Evolutionary conservation across 2,888 invertebrate species (phyloP).

Genomic region (Anaspis maculata): DNA sequence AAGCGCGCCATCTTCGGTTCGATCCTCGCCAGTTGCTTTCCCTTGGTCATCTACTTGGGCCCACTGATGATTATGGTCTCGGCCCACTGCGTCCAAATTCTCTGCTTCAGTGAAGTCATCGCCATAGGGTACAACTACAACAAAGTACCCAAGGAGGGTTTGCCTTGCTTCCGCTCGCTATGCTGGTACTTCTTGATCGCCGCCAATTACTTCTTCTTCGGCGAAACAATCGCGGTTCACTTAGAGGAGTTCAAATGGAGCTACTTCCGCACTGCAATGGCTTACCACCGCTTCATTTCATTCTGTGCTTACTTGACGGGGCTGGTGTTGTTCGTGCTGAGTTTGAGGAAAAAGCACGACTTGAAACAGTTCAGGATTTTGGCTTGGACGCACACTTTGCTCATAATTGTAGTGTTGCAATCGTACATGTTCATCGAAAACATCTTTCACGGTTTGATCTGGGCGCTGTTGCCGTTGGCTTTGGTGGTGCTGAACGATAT

Average conservation of each 20-base stretch:
- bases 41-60: slow-evolving; percentile 84
- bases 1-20: slow-evolving; percentile 91
- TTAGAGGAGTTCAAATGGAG: slow-evolving; percentile 50
- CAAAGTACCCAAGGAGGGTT: slow-evolving; percentile 84
- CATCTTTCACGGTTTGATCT: slow-evolving; percentile 84
- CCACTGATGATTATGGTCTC: slow-evolving; percentile 88
- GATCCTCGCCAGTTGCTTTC: slow-evolving; percentile 86
- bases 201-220: slow-evolving; percentile 98
- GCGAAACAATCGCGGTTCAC: slow-evolving; percentile 82
- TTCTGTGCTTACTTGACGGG: slow-evolving; percentile 93
- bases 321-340: slow-evolving; percentile 94
- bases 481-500: slow-evolving; percentile 99
- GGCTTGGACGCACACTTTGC: slow-evolving; percentile 97
- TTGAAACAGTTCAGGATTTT: slow-evolving; percentile 96
- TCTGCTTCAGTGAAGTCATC: slow-evolving; percentile 98
- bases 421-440: slow-evolving; percentile 96
- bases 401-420: slow-evolving; percentile 93
- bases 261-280: slow-evolving; percentile 66
- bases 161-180: slow-evolving; percentile 65
- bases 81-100: slow-evolving; percentile 92
- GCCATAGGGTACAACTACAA: slow-evolving; percentile 96
- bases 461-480: slow-evolving; percentile 96
- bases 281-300: slow-evolving; percentile 93
- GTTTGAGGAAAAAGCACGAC: slow-evolving; percentile 92
- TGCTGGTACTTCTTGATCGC: slow-evolving; percentile 97